phyloP scores from a whole-genome alignment of 2,888 invertebrate genomes.

The Busseola fusca region DNA sequence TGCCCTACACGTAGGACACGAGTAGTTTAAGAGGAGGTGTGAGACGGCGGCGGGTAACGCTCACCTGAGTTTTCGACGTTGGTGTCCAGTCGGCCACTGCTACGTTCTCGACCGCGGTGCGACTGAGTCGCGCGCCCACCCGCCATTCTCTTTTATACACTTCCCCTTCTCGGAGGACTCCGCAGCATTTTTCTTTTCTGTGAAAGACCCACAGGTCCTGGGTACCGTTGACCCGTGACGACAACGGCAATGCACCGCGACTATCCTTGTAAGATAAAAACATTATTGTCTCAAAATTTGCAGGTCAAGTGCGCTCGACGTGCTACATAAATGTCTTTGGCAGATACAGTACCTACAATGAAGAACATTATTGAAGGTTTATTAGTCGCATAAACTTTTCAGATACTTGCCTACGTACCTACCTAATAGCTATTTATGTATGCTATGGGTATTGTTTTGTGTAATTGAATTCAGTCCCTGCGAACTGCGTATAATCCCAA shows the following conservation, averaged over 20 bases:
- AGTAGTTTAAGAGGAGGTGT: conserved; percentile 44
- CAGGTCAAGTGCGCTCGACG: conserved; percentile 63
- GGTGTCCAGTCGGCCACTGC: conserved; percentile 68
- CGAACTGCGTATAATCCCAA: conserved; percentile 6
- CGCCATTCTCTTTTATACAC: conserved; percentile 82
- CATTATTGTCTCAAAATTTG: conserved; percentile 63
- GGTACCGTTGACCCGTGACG: conserved; percentile 74
- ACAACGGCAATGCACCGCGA: conserved; percentile 51
- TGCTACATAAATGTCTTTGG: conserved; percentile 32
- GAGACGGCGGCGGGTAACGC: conserved; percentile 56
- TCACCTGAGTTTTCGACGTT: conserved; percentile 68
- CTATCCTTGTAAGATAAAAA: conserved; percentile 65
- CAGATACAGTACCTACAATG: background rate
- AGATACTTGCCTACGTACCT: background rate
- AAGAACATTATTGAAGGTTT: conserved; percentile 10
- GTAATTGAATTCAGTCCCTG: background rate
- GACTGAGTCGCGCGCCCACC: conserved; percentile 82
- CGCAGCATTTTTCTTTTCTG: conserved; percentile 71
- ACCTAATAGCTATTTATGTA: background rate
- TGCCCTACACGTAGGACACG: conserved; percentile 26
- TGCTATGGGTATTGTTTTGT: background rate
- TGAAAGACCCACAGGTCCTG: conserved; percentile 70
- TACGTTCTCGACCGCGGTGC: conserved; percentile 73
- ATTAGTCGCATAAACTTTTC: conserved; percentile 9
- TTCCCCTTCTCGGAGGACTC: conserved; percentile 78